Evolutionary conservation across 2,888 invertebrate species (phyloP).

Genomic region (Carpatolechia fugitivella): DNA sequence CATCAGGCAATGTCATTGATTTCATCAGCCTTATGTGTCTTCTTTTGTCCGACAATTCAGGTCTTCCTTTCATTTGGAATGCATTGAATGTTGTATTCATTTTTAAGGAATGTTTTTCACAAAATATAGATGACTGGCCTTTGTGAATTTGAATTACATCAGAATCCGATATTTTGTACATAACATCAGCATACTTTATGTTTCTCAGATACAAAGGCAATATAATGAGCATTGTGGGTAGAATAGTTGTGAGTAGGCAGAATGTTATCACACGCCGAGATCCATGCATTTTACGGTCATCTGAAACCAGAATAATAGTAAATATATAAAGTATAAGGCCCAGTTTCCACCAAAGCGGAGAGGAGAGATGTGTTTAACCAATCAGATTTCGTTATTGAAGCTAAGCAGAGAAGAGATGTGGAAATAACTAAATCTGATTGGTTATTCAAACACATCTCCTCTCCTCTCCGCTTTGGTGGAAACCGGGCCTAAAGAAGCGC

Average conservation of each 20-base stretch:
- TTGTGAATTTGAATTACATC: slow-evolving; percentile 90
- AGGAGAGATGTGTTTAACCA: too few relatives aligned
- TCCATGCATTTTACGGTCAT: slow-evolving; percentile 87
- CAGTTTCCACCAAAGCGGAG: too few relatives aligned
- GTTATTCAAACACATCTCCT: too few relatives aligned
- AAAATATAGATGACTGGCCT: slow-evolving; percentile 91
- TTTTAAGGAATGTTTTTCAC: slow-evolving; percentile 86
- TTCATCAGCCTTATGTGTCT: slow-evolving; percentile 89
- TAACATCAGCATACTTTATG: slow-evolving; percentile 86
- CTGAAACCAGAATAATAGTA: slow-evolving; percentile 61
- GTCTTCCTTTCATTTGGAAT: slow-evolving; percentile 85
- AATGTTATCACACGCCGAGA: slow-evolving; percentile 88
- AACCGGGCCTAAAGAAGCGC: too few relatives aligned
- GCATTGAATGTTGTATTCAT: slow-evolving; percentile 87
- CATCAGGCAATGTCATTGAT: slow-evolving; percentile 90
- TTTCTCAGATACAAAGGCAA: slow-evolving; percentile 88
- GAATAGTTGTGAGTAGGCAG: slow-evolving; percentile 86
- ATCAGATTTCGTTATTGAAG: too few relatives aligned
- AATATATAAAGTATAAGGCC: too few relatives aligned
- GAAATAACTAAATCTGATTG: too few relatives aligned
- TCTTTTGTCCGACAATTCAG: slow-evolving; percentile 83
- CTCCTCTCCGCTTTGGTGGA: too few relatives aligned
- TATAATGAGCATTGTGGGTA: slow-evolving; percentile 87
- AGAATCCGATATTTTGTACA: slow-evolving; percentile 89
- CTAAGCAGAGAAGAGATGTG: too few relatives aligned